Evolutionary conservation across 2,113 vertebrate species (phyloP), one percentile per base, ranked within the genome.

Genomic region (Protobothrops mucrosquamatus): DNA sequence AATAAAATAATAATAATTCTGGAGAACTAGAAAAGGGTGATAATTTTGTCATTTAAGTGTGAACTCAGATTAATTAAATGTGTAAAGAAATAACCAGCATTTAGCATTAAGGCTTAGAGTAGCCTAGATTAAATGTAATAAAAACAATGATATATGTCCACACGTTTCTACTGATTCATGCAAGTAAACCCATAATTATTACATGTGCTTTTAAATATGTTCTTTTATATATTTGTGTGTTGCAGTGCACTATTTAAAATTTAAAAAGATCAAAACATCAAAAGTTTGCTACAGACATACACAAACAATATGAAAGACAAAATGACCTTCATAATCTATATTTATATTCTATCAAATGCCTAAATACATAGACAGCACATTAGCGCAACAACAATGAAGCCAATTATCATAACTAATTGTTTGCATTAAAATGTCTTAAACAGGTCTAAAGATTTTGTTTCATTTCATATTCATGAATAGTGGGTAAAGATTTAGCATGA

Each of bases 231-330:
- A 91, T 81, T 89, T 85, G 69, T 94, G 3, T 52, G 0, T 51
- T 54, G 52, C 90, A 89, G 74, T 51, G 9, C 46, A 57, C 61
- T 26, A 69, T 94, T 87, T 51, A 59, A 89, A 52, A 20, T 3
- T 94, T 91, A 9, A 5, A 96, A n/a, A 90, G 64, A 61, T 20
- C 95, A 92, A 34, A 94, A 4, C 85, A 94, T 39, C 69, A 39
- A 81, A 81, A 22, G 7, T 81, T 81, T 81, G 85, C 92, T 92
- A 85, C 88, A 81, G 93, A 94, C 96, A 95, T 94, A 96, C 0
- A 34, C 51, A 81, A 69, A 90, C 89, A 91, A 88, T 88, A 95
- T 92, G 86, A 93, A 95, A 96, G 93, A 86, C n/a, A 91, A 94
- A 96, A 94, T 85, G 23, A 55, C 61, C 88, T 89, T 88, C 0